phyloP scores from a whole-genome alignment of 2,888 invertebrate species.

The Timema podura region DNA sequence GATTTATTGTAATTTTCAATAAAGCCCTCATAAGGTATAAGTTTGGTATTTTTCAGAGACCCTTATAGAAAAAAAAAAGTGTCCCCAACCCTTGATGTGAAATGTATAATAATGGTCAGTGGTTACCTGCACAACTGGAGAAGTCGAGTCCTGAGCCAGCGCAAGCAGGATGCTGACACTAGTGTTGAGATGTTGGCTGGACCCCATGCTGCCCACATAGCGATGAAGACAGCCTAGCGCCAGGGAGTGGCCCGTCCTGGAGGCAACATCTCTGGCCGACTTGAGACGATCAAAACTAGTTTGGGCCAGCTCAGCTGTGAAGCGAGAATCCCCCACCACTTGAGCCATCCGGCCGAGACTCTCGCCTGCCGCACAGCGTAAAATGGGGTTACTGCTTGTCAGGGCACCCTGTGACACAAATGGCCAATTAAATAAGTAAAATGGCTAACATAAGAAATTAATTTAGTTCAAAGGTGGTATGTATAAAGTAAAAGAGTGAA shows the following conservation, averaged over 20 bases:
- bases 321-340: constrained; percentile 79
- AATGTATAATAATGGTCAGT: too few relatives aligned
- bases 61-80: too few relatives aligned
- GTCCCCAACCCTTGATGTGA: too few relatives aligned
- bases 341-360: constrained; percentile 91
- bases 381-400: constrained; percentile 67
- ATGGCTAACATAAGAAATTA: neutral
- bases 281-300: constrained; percentile 84
- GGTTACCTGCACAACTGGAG: constrained; percentile 86
- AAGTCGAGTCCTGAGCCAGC: constrained; percentile 87
- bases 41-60: too few relatives aligned
- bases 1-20: too few relatives aligned
- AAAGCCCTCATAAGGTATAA: too few relatives aligned
- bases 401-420: constrained; percentile 56
- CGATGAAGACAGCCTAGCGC: constrained; percentile 95
- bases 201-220: constrained; percentile 93
- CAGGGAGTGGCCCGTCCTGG: constrained; percentile 81
- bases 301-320: constrained; percentile 85
- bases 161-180: constrained; percentile 93
- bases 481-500: too few relatives aligned
- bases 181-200: constrained; percentile 89
- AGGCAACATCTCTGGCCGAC: constrained; percentile 81
- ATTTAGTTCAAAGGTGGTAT: neutral
- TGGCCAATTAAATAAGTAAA: neutral
- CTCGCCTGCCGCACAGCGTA: constrained; percentile 93